Conservation (phyloP, 1,140 invertebrate species). For the Pteromalus puparum region DNA sequence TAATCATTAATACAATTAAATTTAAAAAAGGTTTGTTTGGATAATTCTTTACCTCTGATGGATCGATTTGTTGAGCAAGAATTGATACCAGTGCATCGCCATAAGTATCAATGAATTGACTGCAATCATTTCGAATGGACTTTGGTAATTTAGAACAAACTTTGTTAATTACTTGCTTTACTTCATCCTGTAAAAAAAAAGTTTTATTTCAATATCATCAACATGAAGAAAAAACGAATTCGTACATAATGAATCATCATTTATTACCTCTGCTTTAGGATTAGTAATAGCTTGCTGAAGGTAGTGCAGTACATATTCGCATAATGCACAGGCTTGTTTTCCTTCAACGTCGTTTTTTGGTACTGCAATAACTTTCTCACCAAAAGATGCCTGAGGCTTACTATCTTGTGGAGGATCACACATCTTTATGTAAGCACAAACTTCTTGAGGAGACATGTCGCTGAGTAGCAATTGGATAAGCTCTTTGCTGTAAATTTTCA, state of each 20-base stretch:
- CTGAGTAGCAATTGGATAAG: slow-evolving; percentile 85
- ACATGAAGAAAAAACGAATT: slow-evolving; percentile 34
- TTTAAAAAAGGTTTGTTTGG: background rate
- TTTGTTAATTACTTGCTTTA: slow-evolving; percentile 80
- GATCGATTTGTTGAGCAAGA: slow-evolving; percentile 88
- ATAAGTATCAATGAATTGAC: slow-evolving; percentile 85
- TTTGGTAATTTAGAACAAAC: slow-evolving; percentile 83
- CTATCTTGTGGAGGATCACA: slow-evolving; percentile 75
- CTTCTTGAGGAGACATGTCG: slow-evolving; percentile 85
- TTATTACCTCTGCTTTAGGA: slow-evolving; percentile 79
- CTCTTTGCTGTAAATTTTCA: slow-evolving; percentile 85
- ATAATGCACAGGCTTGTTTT: slow-evolving; percentile 83
- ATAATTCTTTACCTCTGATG: slow-evolving; percentile 78
- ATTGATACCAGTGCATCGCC: slow-evolving; percentile 86
- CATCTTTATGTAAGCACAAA: slow-evolving; percentile 85
- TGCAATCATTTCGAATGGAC: slow-evolving; percentile 81
- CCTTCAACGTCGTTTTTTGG: slow-evolving; percentile 60
- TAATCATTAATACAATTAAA: background rate
- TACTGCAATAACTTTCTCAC: slow-evolving; percentile 46
- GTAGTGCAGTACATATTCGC: slow-evolving; percentile 89
- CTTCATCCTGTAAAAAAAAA: slow-evolving; percentile 75
- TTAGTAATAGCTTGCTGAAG: slow-evolving; percentile 84
- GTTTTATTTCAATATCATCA: background rate
- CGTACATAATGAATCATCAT: background rate
- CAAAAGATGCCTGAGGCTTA: slow-evolving; percentile 62